Conservation (phyloP, 2,888 invertebrate genomes). For the Metalampra italica region DNA sequence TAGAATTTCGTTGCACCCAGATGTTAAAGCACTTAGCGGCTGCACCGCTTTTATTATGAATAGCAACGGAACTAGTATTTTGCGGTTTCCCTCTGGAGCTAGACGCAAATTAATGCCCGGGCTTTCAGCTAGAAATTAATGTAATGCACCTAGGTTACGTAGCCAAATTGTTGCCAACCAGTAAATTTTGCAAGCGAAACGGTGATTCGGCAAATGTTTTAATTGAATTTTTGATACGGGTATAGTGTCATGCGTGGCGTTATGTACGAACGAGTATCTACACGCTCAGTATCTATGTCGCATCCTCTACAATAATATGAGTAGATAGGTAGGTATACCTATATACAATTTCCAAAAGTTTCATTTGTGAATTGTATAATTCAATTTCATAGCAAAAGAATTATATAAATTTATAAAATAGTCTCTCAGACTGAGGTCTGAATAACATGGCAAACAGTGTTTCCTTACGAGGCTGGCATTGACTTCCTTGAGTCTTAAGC, state of each 20-base stretch:
- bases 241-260: no score
- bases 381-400: no score
- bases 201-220: constrained; percentile 44
- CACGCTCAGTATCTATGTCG: no score
- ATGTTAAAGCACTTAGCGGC: constrained; percentile 74
- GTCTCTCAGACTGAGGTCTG: no score
- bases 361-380: no score
- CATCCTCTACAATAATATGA: neutral
- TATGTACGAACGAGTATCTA: no score
- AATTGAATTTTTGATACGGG: constrained; percentile 60
- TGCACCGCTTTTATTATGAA: constrained; percentile 74
- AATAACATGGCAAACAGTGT: no score
- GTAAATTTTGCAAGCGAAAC: constrained; percentile 51
- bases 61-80: constrained; percentile 76
- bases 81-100: constrained; percentile 69
- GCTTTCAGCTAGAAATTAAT: constrained; percentile 76
- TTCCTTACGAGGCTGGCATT: no score
- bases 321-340: neutral
- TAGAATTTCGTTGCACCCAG: constrained; percentile 66
- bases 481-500: no score
- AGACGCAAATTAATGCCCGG: constrained; percentile 73
- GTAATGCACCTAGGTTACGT: constrained; percentile 73
- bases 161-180: constrained; percentile 69
- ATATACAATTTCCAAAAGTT: no score
- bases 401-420: no score